Conservation (phyloP, 2,797 vertebrate species). For the Ctenosaura bakeri region DNA sequence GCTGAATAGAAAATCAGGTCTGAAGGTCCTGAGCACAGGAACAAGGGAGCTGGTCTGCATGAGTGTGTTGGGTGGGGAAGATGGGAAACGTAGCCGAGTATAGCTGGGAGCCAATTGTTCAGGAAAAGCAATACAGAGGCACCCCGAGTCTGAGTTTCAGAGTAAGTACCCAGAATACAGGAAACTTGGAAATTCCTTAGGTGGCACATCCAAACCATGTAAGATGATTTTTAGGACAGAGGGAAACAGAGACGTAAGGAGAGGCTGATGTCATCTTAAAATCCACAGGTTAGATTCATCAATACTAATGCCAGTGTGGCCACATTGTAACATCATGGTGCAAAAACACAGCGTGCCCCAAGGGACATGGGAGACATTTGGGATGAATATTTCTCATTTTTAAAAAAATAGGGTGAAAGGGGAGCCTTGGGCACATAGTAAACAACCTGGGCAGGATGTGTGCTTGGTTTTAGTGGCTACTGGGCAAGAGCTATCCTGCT, state of each 20-base stretch:
- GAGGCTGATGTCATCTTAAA: background rate
- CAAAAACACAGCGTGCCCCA: too few species aligned
- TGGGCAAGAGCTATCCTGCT: background rate
- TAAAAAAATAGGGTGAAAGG: too few species aligned
- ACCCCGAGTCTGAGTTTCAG: background rate
- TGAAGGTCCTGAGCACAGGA: background rate
- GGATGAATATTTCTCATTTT: too few species aligned
- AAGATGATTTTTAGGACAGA: background rate
- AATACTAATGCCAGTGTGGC: background rate
- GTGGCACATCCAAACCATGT: background rate
- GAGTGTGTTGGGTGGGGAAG: too few species aligned
- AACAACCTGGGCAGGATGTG: background rate
- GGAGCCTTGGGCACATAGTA: too few species aligned
- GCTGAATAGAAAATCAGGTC: conserved; percentile 4
- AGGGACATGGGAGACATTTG: too few species aligned
- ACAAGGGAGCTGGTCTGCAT: background rate
- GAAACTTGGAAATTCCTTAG: background rate
- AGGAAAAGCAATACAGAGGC: background rate
- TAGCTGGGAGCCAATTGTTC: too few species aligned
- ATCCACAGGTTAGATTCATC: too few species aligned
- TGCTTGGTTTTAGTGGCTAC: background rate
- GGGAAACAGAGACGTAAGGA: too few species aligned
- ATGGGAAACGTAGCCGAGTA: too few species aligned
- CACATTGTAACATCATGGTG: background rate
- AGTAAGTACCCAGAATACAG: background rate